Conservation (phyloP, 2,888 invertebrate species). For the Plagiodera versicolora region DNA sequence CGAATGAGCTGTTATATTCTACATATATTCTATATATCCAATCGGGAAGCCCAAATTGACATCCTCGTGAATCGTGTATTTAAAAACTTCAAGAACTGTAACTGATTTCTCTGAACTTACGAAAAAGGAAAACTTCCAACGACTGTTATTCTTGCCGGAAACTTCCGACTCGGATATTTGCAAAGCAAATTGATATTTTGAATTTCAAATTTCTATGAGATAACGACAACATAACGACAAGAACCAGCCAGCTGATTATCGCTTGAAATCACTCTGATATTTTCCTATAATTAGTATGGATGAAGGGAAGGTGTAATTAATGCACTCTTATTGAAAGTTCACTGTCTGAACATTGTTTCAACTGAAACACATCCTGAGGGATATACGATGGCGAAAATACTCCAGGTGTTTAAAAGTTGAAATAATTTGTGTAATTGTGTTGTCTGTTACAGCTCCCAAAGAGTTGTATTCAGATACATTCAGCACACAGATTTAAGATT, state of each 20-base stretch:
- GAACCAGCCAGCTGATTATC: conserved; percentile 17
- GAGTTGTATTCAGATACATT: too few relatives aligned
- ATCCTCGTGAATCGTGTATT: not conserved
- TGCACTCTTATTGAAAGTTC: too few relatives aligned
- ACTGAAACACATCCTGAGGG: too few relatives aligned
- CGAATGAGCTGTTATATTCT: not conserved
- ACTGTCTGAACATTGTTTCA: too few relatives aligned
- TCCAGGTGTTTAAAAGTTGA: too few relatives aligned
- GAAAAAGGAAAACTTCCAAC: conserved; percentile 35
- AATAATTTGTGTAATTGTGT: too few relatives aligned
- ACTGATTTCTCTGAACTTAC: conserved; percentile 1
- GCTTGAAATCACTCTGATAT: conserved; percentile 4
- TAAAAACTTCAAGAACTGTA: conserved; percentile 8
- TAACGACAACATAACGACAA: conserved; percentile 38
- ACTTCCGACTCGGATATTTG: conserved; percentile 50
- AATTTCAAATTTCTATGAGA: conserved; percentile 56
- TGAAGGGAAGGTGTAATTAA: too few relatives aligned
- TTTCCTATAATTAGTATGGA: not conserved
- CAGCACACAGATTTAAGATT: too few relatives aligned
- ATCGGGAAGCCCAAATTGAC: not conserved
- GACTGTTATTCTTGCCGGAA: conserved; percentile 41
- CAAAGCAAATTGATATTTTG: conserved; percentile 61
- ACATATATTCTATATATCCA: not conserved
- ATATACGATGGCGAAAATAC: too few relatives aligned
- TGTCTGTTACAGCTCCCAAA: too few relatives aligned